Percentiles rank a stretch among this genome's conserved stretches.
phyloP scores from a whole-genome alignment of 2,888 invertebrate genomes.

The Anorthoa munda region DNA sequence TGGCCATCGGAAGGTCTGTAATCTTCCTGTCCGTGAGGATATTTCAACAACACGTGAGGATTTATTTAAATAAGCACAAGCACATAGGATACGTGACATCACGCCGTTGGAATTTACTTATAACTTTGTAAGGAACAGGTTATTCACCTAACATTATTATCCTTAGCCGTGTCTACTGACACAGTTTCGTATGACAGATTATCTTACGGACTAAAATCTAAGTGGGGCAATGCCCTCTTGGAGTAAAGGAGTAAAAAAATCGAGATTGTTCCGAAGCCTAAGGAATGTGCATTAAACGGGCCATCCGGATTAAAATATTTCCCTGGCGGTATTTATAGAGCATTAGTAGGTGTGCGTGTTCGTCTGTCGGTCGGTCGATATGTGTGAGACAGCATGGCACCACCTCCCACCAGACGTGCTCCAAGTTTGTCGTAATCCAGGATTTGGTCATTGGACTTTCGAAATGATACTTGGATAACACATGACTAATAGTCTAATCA shows the following conservation, averaged over 20 bases:
- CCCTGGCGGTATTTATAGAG: slow-evolving; percentile 88
- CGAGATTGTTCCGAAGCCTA: slow-evolving; percentile 81
- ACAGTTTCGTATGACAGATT: slow-evolving; percentile 79
- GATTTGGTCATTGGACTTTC: slow-evolving; percentile 81
- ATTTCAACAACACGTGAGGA: slow-evolving; percentile 51
- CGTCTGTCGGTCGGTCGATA: slow-evolving; percentile 84
- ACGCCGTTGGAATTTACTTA: slow-evolving; percentile 69
- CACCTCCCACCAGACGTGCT: slow-evolving; percentile 85
- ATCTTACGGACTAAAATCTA: slow-evolving; percentile 76
- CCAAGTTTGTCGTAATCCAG: slow-evolving; percentile 85
- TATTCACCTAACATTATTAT: slow-evolving; percentile 78
- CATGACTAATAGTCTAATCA: slow-evolving; percentile 64
- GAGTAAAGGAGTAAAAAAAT: slow-evolving; percentile 76
- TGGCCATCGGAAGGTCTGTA: slow-evolving; percentile 79
- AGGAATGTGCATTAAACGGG: slow-evolving; percentile 89
- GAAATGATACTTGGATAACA: slow-evolving; percentile 69
- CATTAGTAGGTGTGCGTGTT: slow-evolving; percentile 87
- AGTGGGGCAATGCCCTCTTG: slow-evolving; percentile 80
- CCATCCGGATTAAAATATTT: slow-evolving; percentile 90
- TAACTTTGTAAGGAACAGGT: slow-evolving; percentile 72
- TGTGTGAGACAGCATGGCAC: slow-evolving; percentile 90
- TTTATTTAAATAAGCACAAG: slow-evolving; percentile 67
- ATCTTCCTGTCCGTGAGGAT: slow-evolving; percentile 78
- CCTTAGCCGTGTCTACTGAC: slow-evolving; percentile 81
- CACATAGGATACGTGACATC: slow-evolving; percentile 74